Conservation (phyloP, 2,113 vertebrate genomes). For the Chelonoidis abingdonii region DNA sequence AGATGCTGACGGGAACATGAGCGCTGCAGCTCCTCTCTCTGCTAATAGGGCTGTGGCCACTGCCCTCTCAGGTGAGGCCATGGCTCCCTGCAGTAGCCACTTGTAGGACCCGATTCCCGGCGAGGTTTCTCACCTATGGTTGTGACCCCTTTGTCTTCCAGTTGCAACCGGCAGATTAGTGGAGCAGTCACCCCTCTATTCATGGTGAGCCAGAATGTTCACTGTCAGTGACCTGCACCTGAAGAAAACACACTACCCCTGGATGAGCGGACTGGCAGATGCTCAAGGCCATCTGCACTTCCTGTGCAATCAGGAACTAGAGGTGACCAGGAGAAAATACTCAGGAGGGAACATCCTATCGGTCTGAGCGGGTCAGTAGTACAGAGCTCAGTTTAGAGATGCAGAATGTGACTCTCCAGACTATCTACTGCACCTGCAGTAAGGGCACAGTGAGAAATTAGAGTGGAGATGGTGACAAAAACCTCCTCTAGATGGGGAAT, state of each 20-base stretch:
- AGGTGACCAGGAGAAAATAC: neutral
- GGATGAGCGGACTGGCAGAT: slow-evolving; percentile 51
- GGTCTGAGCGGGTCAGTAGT: neutral
- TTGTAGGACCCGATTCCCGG: neutral
- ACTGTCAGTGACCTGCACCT: neutral
- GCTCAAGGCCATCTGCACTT: neutral
- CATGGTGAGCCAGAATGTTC: neutral
- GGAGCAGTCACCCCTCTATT: neutral
- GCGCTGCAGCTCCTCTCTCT: neutral
- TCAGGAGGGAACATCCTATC: neutral
- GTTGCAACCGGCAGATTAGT: neutral
- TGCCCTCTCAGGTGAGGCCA: neutral
- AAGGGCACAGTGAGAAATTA: slow-evolving; percentile 13
- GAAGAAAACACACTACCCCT: slow-evolving; percentile 32
- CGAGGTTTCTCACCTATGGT: neutral
- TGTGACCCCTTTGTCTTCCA: slow-evolving; percentile 36
- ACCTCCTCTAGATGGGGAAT: neutral
- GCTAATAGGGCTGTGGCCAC: neutral
- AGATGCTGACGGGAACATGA: neutral
- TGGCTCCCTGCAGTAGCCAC: too few species aligned
- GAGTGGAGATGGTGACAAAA: neutral
- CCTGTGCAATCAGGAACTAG: accelerated
- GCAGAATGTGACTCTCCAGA: slow-evolving; percentile 8
- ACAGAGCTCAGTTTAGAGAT: neutral
- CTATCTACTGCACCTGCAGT: slow-evolving; percentile 47